Conservation (phyloP, 2,888 invertebrate species). For the Diploptera punctata region DNA sequence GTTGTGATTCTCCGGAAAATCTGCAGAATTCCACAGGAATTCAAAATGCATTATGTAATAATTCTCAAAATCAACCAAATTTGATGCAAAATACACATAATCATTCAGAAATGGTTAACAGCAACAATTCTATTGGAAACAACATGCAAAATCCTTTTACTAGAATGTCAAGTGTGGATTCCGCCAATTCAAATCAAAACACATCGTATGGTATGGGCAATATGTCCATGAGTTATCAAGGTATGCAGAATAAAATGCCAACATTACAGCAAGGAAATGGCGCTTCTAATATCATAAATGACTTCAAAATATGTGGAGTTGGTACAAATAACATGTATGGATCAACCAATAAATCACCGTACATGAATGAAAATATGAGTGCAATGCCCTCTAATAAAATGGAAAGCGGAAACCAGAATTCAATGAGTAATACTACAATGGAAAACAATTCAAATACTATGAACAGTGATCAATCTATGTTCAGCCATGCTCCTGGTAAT, state of each 20-base stretch:
- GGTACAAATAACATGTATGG: neutral
- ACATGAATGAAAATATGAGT: conserved; percentile 6
- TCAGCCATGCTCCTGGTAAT: neutral
- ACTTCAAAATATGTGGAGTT: neutral
- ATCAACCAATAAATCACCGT: neutral
- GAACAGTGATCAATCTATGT: neutral
- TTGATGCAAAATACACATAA: conserved; percentile 11
- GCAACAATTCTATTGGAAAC: no score
- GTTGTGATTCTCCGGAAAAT: neutral
- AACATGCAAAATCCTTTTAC: no score
- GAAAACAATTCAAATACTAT: neutral
- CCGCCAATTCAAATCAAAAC: neutral
- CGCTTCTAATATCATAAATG: neutral
- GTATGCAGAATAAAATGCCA: neutral
- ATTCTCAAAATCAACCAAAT: neutral
- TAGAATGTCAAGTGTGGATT: neutral
- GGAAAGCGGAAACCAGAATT: neutral
- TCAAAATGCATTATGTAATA: neutral
- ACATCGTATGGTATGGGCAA: neutral
- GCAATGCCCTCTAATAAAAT: neutral
- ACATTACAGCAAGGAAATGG: no score
- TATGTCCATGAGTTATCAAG: neutral
- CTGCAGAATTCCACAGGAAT: neutral
- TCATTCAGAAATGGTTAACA: no score
- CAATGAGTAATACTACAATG: neutral